Base-by-base conservation (phyloP, 1,140 invertebrate species). In the Acromyrmex charruanus region DNA sequence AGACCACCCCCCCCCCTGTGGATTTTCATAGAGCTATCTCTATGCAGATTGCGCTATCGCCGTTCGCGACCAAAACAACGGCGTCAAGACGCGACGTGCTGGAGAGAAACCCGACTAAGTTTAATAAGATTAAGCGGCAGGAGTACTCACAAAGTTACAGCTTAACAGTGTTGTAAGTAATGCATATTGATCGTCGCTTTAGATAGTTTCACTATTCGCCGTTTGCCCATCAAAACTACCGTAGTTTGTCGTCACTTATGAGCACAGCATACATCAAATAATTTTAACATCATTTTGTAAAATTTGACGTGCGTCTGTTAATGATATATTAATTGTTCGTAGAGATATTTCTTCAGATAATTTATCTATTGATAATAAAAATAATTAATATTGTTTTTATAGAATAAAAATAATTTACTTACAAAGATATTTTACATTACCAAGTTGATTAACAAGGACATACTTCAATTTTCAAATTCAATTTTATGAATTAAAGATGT, bases 41-140 rank as follows among this genome's bases (percentile, higher is more conserved):
- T 88, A 88, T 88, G 87, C 87, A 88, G 87, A 88, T 88, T 88
- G 82, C 69, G 7, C 86, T 85, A 87, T 87, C 66, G 77, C 55
- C 49, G 4, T 55, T 84, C 68, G 77, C 85, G 55, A 21, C 44
- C 25, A 44, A 82, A 53, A 82, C 44, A 44, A 71, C 65, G 31
- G 14, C 75, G 44, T 18, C 44, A 69, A 71, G 39, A 82, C 39
- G 55, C 65, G 44, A 71, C 53, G 39, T 72, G 68, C 49, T 39
- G 7, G 39, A 12, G 39, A 68, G 39, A 68, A 68, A 85, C 25
- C 55, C 16, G 35, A 18, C 65, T 25, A 81, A 68, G 53, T 86
- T 68, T 68, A 66, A 86, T 81, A 51, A 86, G 21, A 82, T 85
- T 85, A 85, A 85, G 74, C 61, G 51, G 51, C 35, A 44, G 49